Conservation (phyloP, 2,113 vertebrate species). For the Ptyas mucosa region DNA sequence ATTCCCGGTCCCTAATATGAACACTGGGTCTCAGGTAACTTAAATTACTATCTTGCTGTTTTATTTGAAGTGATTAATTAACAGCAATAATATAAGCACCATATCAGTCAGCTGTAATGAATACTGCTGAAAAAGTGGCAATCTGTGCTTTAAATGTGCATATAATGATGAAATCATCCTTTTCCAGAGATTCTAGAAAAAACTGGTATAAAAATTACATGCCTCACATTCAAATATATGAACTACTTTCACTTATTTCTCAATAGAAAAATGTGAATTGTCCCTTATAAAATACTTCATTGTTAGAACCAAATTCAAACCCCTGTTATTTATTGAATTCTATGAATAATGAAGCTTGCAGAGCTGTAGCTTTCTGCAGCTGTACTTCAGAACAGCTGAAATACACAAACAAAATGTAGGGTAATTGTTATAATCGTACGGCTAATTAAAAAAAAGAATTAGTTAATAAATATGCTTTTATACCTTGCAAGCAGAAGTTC, state of each 20-base stretch:
- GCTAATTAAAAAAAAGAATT: slow-evolving; percentile 4
- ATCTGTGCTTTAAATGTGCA: background rate
- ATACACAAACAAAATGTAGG: background rate
- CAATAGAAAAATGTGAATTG: background rate
- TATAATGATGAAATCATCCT: background rate
- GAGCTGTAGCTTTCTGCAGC: background rate
- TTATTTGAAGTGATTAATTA: background rate
- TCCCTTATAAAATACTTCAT: background rate
- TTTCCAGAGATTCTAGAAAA: background rate
- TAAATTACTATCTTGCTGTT: background rate
- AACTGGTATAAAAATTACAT: background rate
- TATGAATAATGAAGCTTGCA: background rate
- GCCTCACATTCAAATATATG: background rate
- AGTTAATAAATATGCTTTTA: background rate
- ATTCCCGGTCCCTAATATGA: background rate
- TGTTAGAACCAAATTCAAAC: background rate
- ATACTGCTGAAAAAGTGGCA: background rate
- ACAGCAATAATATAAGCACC: background rate
- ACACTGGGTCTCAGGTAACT: background rate
- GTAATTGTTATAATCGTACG: background rate
- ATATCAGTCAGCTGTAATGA: background rate
- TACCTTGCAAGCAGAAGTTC: slow-evolving; percentile 86
- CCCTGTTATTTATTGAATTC: background rate
- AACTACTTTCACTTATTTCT: background rate
- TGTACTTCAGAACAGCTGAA: background rate